Base-by-base conservation (phyloP, 2,888 invertebrate species). In the Pachydiplax longipennis region DNA sequence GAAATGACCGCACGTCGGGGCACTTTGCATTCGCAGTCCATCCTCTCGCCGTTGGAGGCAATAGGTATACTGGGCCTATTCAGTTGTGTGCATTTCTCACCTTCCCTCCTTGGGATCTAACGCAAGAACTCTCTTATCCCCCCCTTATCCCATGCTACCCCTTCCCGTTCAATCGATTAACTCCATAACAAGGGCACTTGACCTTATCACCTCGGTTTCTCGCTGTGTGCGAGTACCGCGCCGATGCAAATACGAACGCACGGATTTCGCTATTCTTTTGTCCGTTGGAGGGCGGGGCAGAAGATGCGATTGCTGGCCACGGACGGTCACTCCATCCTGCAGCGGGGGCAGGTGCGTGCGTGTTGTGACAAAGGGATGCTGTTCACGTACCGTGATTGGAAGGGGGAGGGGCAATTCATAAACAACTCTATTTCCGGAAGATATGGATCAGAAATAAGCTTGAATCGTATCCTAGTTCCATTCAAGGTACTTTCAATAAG, bases 161-260 rank as follows among this genome's bases (percentile, higher is more conserved):
- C 31, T 35, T 31, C 8, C 83, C n/a, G 35, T 58, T 58, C 83
- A 83, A 83, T 83, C 83, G 83, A 83, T 83, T 83, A 58, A 83
- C 31, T 35, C 53, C 53, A 31, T 35, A 83, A 83, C 58, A 35
- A 58, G 83, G 83, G 83, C 83, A 83, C 83, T 83, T 83, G 58
- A 83, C 83, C 83, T 48, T 35, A 83, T 83, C 83, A 83, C 83
- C 83, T 58, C 58, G 1, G 22, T 13, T 83, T 83, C 83, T 61
- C 53, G 58, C 83, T 25, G 58, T 35, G 35, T 25, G n/a, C 31
- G 25, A 8, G 25, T n/a, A 15, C 6, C 81, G 15, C 25, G 82
- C 44, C 53, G 82, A 44, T 31, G 82, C 83, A 44, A 83, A 58
- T 83, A 6, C 53, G 58, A 58, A 58, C 15, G 25, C 83, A 83